Base-by-base conservation (phyloP, 2,888 invertebrate genomes). In the Meta bourneti region DNA sequence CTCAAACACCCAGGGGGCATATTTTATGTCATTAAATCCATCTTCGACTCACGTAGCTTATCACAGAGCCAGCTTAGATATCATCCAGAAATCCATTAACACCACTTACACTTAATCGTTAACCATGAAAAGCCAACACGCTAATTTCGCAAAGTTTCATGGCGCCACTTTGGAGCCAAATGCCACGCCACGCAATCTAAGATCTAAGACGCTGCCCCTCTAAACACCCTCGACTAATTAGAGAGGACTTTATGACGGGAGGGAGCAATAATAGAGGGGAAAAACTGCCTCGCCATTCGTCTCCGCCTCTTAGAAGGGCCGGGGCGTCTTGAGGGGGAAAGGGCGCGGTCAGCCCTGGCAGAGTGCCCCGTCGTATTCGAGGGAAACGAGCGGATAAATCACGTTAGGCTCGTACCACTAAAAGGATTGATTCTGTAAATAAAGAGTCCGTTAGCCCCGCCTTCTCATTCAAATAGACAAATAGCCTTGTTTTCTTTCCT, bases 321-420 rank as follows among this genome's bases (percentile, higher is more conserved):
- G 85, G 77, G 77, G 85, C 61, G 72, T 71, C 16, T 83, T 52
- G 52, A 8, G 52, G 34, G 19, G 54, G 8, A 7, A 16, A 85
- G 77, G 86, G 86, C 71, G 86, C 71, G 86, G 81, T 82, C 71
- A 16, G 20, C 34, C 49, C 49, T 85, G 85, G 85, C 85, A 85
- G 48, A 0, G 71, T 71, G 79, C 78, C 86, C 74, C 77, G 20
- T 54, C 51, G 7, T 71, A 79, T 79, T 79, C 69, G 52, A 77
- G 69, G 11, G 49, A 52, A n/a, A 77, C 49, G 70, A 87, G 79
- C 20, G 70, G 71, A 71, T 78, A 87, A 87, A 87, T 87, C 86
- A 72, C 34, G 79, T 87, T 87, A 87, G 79, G 11, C n/a, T 16
- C 52, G 19, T 79, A 77, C 71, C 72, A 81, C 74, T 81, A 71